Percentiles rank a stretch among this genome's conserved stretches.
Conservation (phyloP, 2,797 vertebrate genomes). For the Phrynocephalus guinanensis region DNA sequence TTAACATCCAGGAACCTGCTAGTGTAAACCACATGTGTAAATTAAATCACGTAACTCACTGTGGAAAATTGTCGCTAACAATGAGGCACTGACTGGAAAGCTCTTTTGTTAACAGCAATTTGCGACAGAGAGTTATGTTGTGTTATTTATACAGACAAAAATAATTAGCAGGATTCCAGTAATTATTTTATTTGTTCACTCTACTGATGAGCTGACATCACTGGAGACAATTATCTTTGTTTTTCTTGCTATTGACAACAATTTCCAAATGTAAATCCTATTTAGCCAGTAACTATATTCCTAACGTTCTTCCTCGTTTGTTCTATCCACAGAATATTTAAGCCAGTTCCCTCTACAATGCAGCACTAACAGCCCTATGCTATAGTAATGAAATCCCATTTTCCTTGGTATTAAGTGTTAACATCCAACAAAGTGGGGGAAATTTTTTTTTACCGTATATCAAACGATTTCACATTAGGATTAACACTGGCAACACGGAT, state of each 20-base stretch:
- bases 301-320: no score
- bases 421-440: background rate
- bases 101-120: no score
- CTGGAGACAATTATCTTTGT: background rate
- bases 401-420: background rate
- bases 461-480: slow-evolving; percentile 82
- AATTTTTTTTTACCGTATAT: slow-evolving; percentile 83
- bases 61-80: no score
- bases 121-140: no score
- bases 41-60: no score
- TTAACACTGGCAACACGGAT: slow-evolving; percentile 87
- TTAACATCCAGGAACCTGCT: no score
- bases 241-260: background rate
- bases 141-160: no score
- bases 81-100: no score
- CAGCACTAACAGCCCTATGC: background rate
- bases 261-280: background rate
- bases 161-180: no score
- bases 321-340: no score
- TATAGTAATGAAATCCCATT: background rate
- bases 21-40: no score
- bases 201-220: no score
- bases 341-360: background rate
- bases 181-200: background rate
- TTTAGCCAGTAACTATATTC: background rate